Percentiles rank a stretch among this genome's conserved stretches.
Evolutionary conservation across 2,113 vertebrate species (phyloP).

Genomic region (Puma concolor): DNA sequence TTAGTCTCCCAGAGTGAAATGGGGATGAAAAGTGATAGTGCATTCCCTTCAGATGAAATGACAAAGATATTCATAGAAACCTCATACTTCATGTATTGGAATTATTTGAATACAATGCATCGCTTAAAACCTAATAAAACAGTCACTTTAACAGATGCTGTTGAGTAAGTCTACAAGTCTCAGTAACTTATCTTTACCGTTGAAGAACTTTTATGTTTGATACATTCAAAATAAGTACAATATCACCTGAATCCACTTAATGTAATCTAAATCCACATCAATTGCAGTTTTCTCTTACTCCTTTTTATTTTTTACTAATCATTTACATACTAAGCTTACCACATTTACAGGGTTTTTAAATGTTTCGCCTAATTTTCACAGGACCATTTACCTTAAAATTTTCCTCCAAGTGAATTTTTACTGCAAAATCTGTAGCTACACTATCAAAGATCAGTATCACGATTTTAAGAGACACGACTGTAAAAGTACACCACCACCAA

Average conservation of each 20-base stretch:
- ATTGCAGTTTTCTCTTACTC: not conserved
- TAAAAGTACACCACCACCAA: not conserved
- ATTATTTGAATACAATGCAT: not conserved
- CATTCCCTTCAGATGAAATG: not conserved
- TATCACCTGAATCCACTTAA: not conserved
- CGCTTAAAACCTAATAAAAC: conserved; percentile 27
- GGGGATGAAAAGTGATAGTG: not conserved
- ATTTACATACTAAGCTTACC: not conserved
- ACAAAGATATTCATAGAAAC: not conserved
- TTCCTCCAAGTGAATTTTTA: not conserved
- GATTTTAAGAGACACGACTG: not conserved
- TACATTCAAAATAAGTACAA: conserved; percentile 2
- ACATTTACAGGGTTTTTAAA: not conserved
- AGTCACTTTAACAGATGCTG: not conserved
- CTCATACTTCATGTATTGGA: conserved; percentile 24
- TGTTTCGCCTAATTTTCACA: conserved; percentile 45
- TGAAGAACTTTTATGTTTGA: conserved; percentile 1
- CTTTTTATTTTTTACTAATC: not conserved
- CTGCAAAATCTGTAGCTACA: conserved; percentile 13
- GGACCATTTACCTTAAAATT: not conserved
- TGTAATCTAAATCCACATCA: not conserved
- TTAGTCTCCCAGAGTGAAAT: not conserved
- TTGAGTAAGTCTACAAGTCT: conserved; percentile 15
- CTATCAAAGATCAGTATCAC: not conserved
- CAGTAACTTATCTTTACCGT: not conserved